These are phyloP conservation scores for Anthophora plumipes DNA, from an alignment of 2,888 invertebrate species.

Conservation along the genomic window DNA sequence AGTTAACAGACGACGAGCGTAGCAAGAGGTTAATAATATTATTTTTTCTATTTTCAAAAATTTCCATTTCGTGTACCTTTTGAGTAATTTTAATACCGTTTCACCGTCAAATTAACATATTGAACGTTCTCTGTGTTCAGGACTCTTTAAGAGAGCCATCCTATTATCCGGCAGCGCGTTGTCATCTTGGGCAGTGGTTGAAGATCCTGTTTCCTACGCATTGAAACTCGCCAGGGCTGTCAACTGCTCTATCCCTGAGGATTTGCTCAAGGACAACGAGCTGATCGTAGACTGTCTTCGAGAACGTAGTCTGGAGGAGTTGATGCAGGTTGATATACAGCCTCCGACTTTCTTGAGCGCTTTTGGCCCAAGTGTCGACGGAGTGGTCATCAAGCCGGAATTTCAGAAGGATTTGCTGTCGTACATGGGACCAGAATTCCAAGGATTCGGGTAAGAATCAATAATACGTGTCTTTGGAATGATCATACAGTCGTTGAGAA, in stretches of 20 bases:
- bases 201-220: slow-evolving; percentile 93
- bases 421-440: slow-evolving; percentile 86
- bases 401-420: slow-evolving; percentile 92
- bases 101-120: not conserved
- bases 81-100: not conserved
- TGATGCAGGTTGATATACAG: slow-evolving; percentile 91
- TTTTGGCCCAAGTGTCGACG: slow-evolving; percentile 97
- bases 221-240: slow-evolving; percentile 92
- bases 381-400: slow-evolving; percentile 95
- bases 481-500: not conserved
- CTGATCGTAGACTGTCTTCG: slow-evolving; percentile 93
- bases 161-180: slow-evolving; percentile 94
- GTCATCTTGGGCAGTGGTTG: slow-evolving; percentile 95
- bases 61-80: no score
- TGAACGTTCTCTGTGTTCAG: slow-evolving; percentile 83
- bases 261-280: slow-evolving; percentile 92
- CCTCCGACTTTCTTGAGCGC: slow-evolving; percentile 93
- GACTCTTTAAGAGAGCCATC: slow-evolving; percentile 94
- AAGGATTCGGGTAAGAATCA: slow-evolving; percentile 81
- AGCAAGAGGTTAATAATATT: no score
- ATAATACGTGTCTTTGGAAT: not conserved
- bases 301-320: slow-evolving; percentile 90
- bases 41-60: no score
- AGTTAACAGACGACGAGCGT: no score
- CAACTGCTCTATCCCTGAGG: slow-evolving; percentile 93